These are phyloP conservation scores for Micromussa lordhowensis DNA, from an alignment of 92 coral and sea anemone species.

Conservation along the genomic window DNA sequence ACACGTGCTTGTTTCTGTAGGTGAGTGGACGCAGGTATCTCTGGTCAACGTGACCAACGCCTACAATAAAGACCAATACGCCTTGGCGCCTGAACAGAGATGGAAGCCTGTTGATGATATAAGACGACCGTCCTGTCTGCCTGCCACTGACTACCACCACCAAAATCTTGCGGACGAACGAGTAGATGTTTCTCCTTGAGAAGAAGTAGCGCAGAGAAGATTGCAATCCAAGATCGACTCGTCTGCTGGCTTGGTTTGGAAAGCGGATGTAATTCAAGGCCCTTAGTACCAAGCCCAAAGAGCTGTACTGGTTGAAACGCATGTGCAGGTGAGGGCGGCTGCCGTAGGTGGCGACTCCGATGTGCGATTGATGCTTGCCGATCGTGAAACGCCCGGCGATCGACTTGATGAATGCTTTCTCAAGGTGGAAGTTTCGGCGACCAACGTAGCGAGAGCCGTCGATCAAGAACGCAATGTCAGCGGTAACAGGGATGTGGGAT, in stretches of 20 bases:
- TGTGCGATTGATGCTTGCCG: slow-evolving; percentile 42
- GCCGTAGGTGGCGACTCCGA: slow-evolving; percentile 49
- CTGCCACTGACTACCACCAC: slow-evolving; percentile 49
- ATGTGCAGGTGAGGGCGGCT: slow-evolving; percentile 41
- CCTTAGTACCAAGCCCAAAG: slow-evolving; percentile 14
- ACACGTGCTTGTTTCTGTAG: slow-evolving; percentile 49
- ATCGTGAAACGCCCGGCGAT: slow-evolving; percentile 48
- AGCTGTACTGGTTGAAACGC: slow-evolving; percentile 48
- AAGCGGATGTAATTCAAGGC: slow-evolving; percentile 40
- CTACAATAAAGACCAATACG: slow-evolving; percentile 34
- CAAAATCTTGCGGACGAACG: slow-evolving; percentile 37
- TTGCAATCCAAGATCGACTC: slow-evolving; percentile 43
- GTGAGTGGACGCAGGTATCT: slow-evolving; percentile 50
- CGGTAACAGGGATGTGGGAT: slow-evolving; percentile 38
- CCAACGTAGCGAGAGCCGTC: slow-evolving; percentile 54
- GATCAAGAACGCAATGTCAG: slow-evolving; percentile 56
- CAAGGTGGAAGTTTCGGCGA: slow-evolving; percentile 52
- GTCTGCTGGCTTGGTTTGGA: slow-evolving; percentile 36
- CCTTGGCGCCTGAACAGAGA: slow-evolving; percentile 17
- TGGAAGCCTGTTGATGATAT: slow-evolving; percentile 26
- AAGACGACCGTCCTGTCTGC: slow-evolving; percentile 36
- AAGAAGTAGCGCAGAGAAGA: slow-evolving; percentile 36
- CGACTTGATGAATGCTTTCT: slow-evolving; percentile 51
- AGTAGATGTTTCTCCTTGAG: slow-evolving; percentile 15
- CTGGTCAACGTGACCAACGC: slow-evolving; percentile 40